Percentiles rank a stretch among this genome's conserved stretches.
phyloP scores from a whole-genome alignment of 2,888 invertebrate species.

The Acholoe squamosa region DNA sequence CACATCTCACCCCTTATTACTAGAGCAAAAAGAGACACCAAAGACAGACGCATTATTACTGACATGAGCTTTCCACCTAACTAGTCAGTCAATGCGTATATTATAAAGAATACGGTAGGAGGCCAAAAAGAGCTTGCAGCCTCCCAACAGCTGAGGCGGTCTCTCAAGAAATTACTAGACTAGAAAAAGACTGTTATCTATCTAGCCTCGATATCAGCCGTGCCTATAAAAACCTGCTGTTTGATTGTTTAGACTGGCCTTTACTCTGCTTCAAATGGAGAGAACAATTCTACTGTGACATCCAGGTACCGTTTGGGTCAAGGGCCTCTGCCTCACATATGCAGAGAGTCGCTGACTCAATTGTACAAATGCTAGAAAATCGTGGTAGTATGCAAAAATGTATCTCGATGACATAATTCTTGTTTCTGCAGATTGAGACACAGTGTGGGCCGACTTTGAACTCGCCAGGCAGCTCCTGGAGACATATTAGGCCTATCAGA shows the following conservation, averaged over 20 bases:
- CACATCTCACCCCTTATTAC: not conserved
- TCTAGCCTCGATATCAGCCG: not conserved
- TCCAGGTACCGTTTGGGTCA: not conserved
- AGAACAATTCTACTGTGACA: not conserved
- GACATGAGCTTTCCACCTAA: not conserved
- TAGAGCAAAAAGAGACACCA: not conserved
- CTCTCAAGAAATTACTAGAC: not conserved
- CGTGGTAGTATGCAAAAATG: not conserved
- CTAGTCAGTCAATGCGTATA: not conserved
- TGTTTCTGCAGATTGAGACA: not conserved
- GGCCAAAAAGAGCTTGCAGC: not conserved
- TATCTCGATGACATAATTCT: not conserved
- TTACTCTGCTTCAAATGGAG: not conserved
- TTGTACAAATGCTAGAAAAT: not conserved
- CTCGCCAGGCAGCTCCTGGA: not conserved
- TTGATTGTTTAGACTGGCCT: not conserved
- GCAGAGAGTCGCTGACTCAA: not conserved
- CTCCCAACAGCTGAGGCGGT: not conserved
- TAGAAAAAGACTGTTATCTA: not conserved
- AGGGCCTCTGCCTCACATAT: not conserved
- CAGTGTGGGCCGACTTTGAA: not conserved
- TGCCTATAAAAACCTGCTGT: not conserved
- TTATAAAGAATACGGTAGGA: not conserved
- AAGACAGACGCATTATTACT: not conserved
- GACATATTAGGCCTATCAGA: not conserved